Percentiles rank a stretch among this genome's conserved stretches.
Evolutionary conservation across 2,888 invertebrate genomes (phyloP).

Genomic region (Cataglyphis livida): DNA sequence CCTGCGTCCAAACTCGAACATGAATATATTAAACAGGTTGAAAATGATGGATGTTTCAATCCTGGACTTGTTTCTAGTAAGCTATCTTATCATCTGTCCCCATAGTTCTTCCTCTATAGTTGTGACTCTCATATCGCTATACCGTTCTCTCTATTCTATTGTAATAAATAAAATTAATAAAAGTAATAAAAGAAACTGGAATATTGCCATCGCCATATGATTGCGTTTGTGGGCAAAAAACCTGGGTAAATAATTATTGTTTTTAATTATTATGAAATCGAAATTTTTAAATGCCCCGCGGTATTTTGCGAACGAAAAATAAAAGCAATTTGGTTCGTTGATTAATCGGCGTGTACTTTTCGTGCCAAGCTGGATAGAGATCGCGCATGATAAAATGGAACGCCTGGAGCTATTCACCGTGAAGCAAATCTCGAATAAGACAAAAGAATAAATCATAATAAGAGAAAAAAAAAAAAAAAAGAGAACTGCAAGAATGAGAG

Average conservation of each 20-base stretch:
- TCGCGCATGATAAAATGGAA: neutral
- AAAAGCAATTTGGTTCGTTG: conserved; percentile 15
- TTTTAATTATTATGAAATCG: conserved; percentile 9
- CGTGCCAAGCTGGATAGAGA: neutral
- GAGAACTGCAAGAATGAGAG: neutral
- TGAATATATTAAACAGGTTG: conserved; percentile 11
- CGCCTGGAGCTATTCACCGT: neutral
- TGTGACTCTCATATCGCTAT: neutral
- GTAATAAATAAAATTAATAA: neutral
- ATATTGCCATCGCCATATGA: neutral
- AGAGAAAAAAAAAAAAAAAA: neutral
- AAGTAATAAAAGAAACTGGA: neutral
- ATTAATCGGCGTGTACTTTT: neutral
- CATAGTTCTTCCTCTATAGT: neutral
- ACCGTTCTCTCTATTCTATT: neutral
- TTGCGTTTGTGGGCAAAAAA: neutral
- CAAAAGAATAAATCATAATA: neutral
- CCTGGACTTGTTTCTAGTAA: neutral
- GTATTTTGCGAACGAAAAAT: neutral
- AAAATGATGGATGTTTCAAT: neutral
- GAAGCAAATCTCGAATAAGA: neutral
- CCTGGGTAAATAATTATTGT: neutral
- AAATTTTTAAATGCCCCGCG: neutral
- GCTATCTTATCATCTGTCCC: neutral
- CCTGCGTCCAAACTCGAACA: neutral